Conservation (phyloP, 2,113 vertebrate species). For the Lagenorhynchus albirostris region DNA sequence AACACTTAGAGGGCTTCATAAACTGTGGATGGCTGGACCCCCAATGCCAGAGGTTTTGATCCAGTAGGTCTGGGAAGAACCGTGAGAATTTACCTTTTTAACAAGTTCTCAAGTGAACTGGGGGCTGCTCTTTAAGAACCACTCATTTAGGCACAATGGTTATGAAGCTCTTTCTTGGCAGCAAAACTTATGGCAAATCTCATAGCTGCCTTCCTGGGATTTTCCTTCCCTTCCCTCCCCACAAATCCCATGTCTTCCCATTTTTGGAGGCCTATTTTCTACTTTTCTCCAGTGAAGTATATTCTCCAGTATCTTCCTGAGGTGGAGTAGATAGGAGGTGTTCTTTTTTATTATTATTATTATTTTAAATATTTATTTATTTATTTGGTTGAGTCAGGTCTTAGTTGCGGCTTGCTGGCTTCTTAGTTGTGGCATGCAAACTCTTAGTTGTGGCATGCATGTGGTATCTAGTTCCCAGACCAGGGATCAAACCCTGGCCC, state of each 20-base stretch:
- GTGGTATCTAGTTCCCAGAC: no score
- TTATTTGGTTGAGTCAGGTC: no score
- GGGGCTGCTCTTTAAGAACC: neutral
- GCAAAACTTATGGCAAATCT: neutral
- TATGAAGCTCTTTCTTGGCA: neutral
- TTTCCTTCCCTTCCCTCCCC: neutral
- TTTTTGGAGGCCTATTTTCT: neutral
- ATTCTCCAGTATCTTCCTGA: neutral
- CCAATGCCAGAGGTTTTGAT: neutral
- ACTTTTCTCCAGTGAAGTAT: neutral
- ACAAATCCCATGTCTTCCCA: neutral
- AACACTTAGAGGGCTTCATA: neutral
- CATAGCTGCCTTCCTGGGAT: no score
- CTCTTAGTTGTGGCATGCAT: no score
- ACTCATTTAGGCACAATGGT: neutral
- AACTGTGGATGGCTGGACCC: accelerated
- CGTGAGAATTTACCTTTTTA: neutral
- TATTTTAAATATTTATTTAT: no score
- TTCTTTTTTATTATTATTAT: no score
- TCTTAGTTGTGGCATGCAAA: no score
- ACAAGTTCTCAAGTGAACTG: neutral
- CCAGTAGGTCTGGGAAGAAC: neutral
- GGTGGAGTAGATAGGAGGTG: neutral
- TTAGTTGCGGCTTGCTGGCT: no score
- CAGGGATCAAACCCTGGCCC: no score